phyloP scores from a whole-genome alignment of 2,888 invertebrate genomes.

The Oscheius myriophilus region DNA sequence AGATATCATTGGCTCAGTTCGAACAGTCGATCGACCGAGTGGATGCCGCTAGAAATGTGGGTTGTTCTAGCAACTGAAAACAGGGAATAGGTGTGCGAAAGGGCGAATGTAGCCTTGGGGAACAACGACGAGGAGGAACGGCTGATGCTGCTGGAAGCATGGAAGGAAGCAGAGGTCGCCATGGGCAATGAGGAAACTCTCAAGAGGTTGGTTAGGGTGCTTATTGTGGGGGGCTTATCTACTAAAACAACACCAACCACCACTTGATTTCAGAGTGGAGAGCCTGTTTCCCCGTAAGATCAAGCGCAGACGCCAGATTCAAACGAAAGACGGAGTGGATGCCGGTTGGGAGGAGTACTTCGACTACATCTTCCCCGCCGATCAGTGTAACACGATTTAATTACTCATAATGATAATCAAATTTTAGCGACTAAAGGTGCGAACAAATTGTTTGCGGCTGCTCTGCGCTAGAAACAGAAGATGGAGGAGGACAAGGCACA shows the following conservation, averaged over 20 bases:
- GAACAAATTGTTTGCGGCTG: slow-evolving; percentile 91
- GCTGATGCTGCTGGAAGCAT: slow-evolving; percentile 90
- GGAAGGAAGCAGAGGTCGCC: slow-evolving; percentile 89
- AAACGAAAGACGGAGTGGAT: slow-evolving; percentile 90
- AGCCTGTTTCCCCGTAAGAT: slow-evolving; percentile 88
- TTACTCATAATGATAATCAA: too few relatives aligned
- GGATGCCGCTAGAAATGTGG: slow-evolving; percentile 72
- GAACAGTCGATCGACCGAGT: slow-evolving; percentile 77
- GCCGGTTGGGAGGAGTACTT: slow-evolving; percentile 99
- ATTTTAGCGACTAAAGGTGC: slow-evolving; percentile 79
- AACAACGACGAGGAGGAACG: slow-evolving; percentile 84
- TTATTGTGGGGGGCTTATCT: not conserved
- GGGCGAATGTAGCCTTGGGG: slow-evolving; percentile 84
- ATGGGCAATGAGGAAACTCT: slow-evolving; percentile 52
- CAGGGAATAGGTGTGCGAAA: slow-evolving; percentile 37
- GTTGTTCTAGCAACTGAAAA: not conserved
- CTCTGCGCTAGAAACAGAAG: slow-evolving; percentile 79
- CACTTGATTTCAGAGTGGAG: slow-evolving; percentile 51
- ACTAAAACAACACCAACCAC: not conserved
- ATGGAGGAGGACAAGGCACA: too few relatives aligned
- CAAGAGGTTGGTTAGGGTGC: slow-evolving; percentile 18
- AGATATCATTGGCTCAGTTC: slow-evolving; percentile 97
- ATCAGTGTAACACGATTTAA: slow-evolving; percentile 77
- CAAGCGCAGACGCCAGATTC: slow-evolving; percentile 90
- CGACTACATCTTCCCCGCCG: slow-evolving; percentile 98